Base-by-base conservation (phyloP, 2,113 vertebrate species). In the Plecotus auritus region DNA sequence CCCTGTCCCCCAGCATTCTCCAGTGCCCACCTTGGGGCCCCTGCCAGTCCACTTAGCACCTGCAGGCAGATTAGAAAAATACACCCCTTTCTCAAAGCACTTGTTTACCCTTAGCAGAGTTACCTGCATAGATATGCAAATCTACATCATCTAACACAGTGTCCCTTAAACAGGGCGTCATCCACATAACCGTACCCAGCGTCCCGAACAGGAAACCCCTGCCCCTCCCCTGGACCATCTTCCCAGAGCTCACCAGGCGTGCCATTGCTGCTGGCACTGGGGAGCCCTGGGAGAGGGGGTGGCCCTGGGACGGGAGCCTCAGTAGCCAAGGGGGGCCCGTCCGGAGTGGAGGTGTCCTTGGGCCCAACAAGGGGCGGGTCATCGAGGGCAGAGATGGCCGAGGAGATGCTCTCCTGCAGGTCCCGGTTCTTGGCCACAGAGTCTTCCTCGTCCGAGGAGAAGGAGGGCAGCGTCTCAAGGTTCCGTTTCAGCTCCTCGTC, bases 381-480 rank as follows among this genome's bases (percentile, higher is more conserved):
- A 0, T 99, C 99, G 9, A 99, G 98, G 56, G 99, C 99, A 0
- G 99, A 99, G 96, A 99, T 99, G 90, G 99, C 99, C 0, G 99
- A 99, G 37, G 99, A 99, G 93, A 99, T 99, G 98, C 99, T 99
- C 96, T 99, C 99, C 98, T 99, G 99, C 42, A 99, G 98, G 96
- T 99, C 99, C 97, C 99, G 99, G 97, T 99, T 99, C 98, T 99
- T 99, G 94, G 99, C 99, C 1, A 99, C 99, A 0, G 99, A 99
- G 97, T 99, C 99, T 82, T 99, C 99, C 96, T 99, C 99, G 0
- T 99, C 99, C 0, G 99, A 99, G 4, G 99, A 99, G 97, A 99
- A 99, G 0, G 99, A 99, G 0, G 99, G 99, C 74, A 99, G 96
- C 0, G 99, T 99, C 98, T 99, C 99, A 54, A 99, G 98, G 97